These are phyloP conservation scores for Eurystomus gularis DNA, from an alignment of 2,113 vertebrate species.

Conservation along the genomic window DNA sequence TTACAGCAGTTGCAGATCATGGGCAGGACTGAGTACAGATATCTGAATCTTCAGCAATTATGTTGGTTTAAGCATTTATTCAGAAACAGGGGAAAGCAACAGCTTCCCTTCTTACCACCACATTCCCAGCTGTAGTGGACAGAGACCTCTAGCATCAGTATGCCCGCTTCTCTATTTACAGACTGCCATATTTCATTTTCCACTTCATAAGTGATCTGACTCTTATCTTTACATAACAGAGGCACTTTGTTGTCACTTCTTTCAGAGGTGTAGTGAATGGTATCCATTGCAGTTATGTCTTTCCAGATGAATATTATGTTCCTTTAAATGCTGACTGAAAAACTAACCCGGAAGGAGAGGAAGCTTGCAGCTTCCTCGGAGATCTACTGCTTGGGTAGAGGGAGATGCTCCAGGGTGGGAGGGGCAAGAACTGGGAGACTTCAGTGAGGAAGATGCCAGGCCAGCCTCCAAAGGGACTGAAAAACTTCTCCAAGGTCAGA, in stretches of 20 bases:
- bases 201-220: neutral
- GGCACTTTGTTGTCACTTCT: neutral
- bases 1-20: neutral
- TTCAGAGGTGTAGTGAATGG: neutral
- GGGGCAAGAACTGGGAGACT: neutral
- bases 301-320: neutral
- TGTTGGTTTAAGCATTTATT: neutral
- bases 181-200: neutral
- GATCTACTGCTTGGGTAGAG: neutral
- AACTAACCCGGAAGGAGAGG: neutral
- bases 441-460: neutral
- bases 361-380: neutral
- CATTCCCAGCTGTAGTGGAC: neutral
- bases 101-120: neutral
- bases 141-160: neutral
- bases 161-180: neutral
- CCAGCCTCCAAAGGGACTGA: neutral
- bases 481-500: neutral
- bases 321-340: neutral
- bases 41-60: neutral
- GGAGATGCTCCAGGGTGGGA: neutral
- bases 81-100: neutral
- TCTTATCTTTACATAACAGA: neutral
- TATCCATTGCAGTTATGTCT: neutral
- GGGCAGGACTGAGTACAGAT: neutral